phyloP scores from a whole-genome alignment of 1,140 invertebrate genomes.

The Drosophila varians region DNA sequence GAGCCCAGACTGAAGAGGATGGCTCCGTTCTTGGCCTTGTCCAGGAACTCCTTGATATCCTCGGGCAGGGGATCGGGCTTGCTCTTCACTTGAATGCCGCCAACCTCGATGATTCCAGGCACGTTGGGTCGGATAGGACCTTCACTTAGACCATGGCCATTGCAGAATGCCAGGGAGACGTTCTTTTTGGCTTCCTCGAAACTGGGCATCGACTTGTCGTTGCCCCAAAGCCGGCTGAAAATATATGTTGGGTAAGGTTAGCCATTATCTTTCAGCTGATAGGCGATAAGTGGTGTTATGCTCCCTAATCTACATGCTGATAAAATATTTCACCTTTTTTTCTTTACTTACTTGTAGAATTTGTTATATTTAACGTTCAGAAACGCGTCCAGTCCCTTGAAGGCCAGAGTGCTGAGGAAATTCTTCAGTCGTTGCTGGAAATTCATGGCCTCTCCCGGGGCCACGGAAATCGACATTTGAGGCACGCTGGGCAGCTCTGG shows the following conservation, averaged over 20 bases:
- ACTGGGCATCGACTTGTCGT: constrained; percentile 32
- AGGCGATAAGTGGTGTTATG: background rate
- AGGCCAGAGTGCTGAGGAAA: constrained; percentile 17
- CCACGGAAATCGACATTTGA: constrained; percentile 38
- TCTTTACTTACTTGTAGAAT: constrained; percentile 54
- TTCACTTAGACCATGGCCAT: constrained; percentile 69
- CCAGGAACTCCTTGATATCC: constrained; percentile 85
- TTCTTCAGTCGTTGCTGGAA: constrained; percentile 56
- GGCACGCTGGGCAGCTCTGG: constrained; percentile 56
- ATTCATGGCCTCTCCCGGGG: constrained; percentile 49
- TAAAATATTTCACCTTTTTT: background rate
- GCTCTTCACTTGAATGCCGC: constrained; percentile 84
- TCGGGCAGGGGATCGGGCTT: constrained; percentile 80
- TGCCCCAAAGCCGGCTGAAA: constrained; percentile 45
- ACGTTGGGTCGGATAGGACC: constrained; percentile 78
- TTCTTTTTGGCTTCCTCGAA: constrained; percentile 58
- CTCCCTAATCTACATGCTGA: background rate
- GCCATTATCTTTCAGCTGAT: background rate
- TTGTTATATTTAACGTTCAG: constrained; percentile 17
- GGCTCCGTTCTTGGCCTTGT: constrained; percentile 84
- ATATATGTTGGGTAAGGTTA: background rate
- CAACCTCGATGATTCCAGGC: constrained; percentile 82
- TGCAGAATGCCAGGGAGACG: constrained; percentile 71
- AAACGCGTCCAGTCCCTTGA: constrained; percentile 6
- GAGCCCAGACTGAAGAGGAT: constrained; percentile 87